Evolutionary conservation across 2,113 vertebrate genomes (phyloP).

Genomic region (Phoxinus phoxinus): DNA sequence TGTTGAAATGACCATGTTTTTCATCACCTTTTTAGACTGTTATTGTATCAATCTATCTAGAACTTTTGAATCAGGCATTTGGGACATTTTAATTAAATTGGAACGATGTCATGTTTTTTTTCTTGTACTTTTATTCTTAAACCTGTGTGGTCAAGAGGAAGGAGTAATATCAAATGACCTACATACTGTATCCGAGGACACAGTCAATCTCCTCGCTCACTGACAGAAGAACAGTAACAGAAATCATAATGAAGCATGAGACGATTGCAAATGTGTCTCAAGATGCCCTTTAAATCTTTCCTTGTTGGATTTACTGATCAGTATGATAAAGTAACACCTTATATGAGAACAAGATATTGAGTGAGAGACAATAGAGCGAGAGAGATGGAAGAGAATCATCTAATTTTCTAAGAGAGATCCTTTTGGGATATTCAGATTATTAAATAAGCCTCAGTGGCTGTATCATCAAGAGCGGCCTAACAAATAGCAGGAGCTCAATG

Average conservation of each 20-base stretch:
- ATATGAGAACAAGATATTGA: slow-evolving; percentile 37
- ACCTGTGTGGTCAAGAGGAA: background rate
- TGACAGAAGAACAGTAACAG: background rate
- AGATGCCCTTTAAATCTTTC: slow-evolving; percentile 22
- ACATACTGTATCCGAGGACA: background rate
- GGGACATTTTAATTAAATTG: background rate
- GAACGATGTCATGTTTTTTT: background rate
- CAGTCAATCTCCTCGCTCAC: background rate
- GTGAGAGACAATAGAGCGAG: slow-evolving; percentile 20
- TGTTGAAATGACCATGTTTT: background rate
- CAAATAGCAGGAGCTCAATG: slow-evolving; percentile 66
- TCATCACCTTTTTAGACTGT: background rate
- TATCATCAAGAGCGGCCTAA: slow-evolving; percentile 77
- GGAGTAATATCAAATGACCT: background rate
- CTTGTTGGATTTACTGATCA: slow-evolving; percentile 38
- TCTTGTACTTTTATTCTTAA: too few species aligned
- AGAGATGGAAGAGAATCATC: slow-evolving; percentile 69
- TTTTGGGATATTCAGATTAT: slow-evolving; percentile 83
- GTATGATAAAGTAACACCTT: slow-evolving; percentile 17
- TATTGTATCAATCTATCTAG: background rate
- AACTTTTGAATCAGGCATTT: background rate
- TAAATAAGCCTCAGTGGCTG: slow-evolving; percentile 80
- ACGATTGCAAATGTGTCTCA: slow-evolving; percentile 23
- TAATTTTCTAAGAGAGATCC: slow-evolving; percentile 76
- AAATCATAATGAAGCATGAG: slow-evolving; percentile 16